phyloP scores from a whole-genome alignment of 2,113 vertebrate genomes.

The Onychostruthus taczanowskii region DNA sequence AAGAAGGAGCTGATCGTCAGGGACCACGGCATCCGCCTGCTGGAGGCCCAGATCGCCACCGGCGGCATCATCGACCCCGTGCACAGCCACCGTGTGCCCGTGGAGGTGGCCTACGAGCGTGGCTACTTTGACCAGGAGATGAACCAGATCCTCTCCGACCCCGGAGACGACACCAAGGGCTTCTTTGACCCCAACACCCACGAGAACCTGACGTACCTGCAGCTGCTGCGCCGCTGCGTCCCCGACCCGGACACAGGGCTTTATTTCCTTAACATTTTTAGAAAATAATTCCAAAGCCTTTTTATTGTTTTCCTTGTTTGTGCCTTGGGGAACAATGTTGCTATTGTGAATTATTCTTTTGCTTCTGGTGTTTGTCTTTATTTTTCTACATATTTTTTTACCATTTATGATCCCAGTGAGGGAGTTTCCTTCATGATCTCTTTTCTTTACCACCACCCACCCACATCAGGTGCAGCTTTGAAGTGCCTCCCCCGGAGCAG shows the following conservation, averaged over 20 bases:
- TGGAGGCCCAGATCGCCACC: conserved; percentile 93
- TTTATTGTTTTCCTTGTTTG: accelerated
- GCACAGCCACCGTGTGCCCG: conserved; percentile 85
- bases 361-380: accelerated
- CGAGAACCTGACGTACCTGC: conserved; percentile 82
- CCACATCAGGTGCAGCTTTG: accelerated
- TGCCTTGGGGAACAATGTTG: accelerated
- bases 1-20: background rate
- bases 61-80: conserved; percentile 90
- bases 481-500: accelerated
- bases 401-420: accelerated
- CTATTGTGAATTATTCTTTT: accelerated
- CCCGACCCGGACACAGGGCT: conserved; percentile 53
- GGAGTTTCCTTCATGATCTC: accelerated
- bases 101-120: conserved; percentile 80
- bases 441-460: accelerated
- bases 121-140: conserved; percentile 88
- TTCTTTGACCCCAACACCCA: conserved; percentile 91
- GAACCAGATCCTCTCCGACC: conserved; percentile 80
- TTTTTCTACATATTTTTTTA: accelerated
- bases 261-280: conserved; percentile 25
- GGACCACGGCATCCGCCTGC: conserved; percentile 81
- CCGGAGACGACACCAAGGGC: conserved; percentile 84
- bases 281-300: accelerated
- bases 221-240: conserved; percentile 70